Evolutionary conservation across 2,113 vertebrate species (phyloP).

Genomic region (Steatornis caripensis): DNA sequence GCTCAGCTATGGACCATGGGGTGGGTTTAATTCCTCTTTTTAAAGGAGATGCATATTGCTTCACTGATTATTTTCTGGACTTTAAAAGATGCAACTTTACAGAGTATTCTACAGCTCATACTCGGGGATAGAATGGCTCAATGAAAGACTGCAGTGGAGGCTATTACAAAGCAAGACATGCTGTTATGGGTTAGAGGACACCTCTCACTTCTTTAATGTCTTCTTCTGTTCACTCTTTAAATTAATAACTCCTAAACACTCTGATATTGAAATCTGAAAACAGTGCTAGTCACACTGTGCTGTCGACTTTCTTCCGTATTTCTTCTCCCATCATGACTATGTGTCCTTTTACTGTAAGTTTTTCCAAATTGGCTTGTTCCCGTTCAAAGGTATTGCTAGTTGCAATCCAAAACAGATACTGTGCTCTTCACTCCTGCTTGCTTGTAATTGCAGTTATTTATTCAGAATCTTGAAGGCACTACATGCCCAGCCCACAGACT

Average conservation of each 20-base stretch:
- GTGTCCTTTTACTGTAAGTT: not conserved
- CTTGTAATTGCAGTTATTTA: not conserved
- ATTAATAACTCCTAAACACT: not conserved
- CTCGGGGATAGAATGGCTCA: not conserved
- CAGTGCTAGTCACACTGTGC: not conserved
- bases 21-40: slow-evolving; percentile 12
- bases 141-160: not conserved
- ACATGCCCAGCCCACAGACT: not conserved
- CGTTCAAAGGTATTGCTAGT: not conserved
- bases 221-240: not conserved
- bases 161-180: not conserved
- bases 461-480: not conserved
- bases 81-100: slow-evolving; percentile 15
- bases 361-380: not conserved
- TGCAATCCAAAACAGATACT: not conserved
- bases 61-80: slow-evolving; percentile 35
- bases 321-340: not conserved
- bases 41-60: slow-evolving; percentile 20
- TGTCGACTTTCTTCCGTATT: not conserved
- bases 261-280: not conserved
- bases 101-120: not conserved
- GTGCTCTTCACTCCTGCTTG: not conserved
- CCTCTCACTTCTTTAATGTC: not conserved
- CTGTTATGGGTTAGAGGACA: not conserved
- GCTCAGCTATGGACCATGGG: not conserved